Conservation (phyloP, 2,113 vertebrate species). For the Poecilia latipinna region DNA sequence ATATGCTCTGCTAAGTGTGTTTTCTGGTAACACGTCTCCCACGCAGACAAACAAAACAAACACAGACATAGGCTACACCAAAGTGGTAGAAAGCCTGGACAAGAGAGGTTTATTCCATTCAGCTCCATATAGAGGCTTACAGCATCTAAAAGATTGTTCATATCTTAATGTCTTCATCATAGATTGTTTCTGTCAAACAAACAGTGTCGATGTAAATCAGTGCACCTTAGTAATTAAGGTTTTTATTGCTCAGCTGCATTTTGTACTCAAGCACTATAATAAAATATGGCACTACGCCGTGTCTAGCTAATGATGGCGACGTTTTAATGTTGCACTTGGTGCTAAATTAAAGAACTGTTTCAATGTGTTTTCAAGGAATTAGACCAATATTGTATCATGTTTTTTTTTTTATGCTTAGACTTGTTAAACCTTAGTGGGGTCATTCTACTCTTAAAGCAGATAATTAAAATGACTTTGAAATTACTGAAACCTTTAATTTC, state of each 20-base stretch:
- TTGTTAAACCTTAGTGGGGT: background rate
- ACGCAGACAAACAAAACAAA: constrained; percentile 50
- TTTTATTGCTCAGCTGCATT: background rate
- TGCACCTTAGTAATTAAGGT: constrained; percentile 28
- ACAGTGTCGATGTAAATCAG: constrained; percentile 43
- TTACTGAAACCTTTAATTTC: background rate
- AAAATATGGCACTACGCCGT: too few species aligned
- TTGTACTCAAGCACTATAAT: too few species aligned
- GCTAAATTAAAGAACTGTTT: too few species aligned
- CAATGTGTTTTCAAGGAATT: background rate
- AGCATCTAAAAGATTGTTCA: constrained; percentile 19
- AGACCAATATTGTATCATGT: background rate
- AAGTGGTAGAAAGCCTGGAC: constrained; percentile 33
- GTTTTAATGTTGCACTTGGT: too few species aligned
- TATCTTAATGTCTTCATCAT: constrained; percentile 25
- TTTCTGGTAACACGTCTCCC: constrained; percentile 53
- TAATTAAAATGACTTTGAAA: background rate
- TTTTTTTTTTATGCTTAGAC: background rate
- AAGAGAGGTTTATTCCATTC: constrained; percentile 61
- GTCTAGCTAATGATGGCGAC: too few species aligned
- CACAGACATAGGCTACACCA: constrained; percentile 11
- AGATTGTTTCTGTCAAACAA: constrained; percentile 1
- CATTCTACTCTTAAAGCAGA: background rate
- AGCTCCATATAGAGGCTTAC: constrained; percentile 36
- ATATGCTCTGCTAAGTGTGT: constrained; percentile 55